These are phyloP conservation scores for Dendroctonus valens DNA, from an alignment of 1,140 invertebrate genomes.

Conservation along the genomic window DNA sequence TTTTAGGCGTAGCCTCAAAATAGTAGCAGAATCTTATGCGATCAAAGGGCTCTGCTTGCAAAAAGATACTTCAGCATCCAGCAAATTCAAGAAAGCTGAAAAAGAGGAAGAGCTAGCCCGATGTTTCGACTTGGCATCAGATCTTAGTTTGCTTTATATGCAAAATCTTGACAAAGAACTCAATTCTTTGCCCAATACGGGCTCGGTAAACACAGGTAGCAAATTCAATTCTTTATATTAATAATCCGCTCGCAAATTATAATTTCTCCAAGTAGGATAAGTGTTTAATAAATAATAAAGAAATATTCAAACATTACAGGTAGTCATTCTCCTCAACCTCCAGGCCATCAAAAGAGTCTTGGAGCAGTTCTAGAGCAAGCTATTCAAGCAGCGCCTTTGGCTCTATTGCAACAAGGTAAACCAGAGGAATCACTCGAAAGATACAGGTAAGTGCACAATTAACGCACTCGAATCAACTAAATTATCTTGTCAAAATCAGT, in stretches of 20 bases:
- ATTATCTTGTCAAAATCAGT: background rate
- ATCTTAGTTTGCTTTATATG: slow-evolving; percentile 87
- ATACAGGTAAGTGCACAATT: slow-evolving; percentile 18
- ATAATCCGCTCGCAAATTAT: no score
- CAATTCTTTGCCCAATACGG: slow-evolving; percentile 54
- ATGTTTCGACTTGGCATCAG: slow-evolving; percentile 81
- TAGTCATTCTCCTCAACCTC: slow-evolving; percentile 64
- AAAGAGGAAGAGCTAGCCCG: slow-evolving; percentile 80
- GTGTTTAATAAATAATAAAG: no score
- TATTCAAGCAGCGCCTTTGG: slow-evolving; percentile 78
- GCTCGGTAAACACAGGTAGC: slow-evolving; percentile 46
- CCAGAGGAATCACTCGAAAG: slow-evolving; percentile 70
- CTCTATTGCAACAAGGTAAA: slow-evolving; percentile 76
- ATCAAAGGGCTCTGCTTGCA: slow-evolving; percentile 89
- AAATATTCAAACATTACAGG: slow-evolving; percentile 44
- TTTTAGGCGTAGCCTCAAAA: slow-evolving; percentile 77
- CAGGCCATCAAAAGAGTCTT: slow-evolving; percentile 59
- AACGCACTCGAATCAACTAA: background rate
- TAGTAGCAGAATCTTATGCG: slow-evolving; percentile 92
- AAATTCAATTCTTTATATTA: no score
- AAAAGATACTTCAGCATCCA: slow-evolving; percentile 69
- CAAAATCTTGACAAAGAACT: slow-evolving; percentile 79
- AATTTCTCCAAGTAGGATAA: no score
- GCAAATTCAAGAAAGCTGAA: slow-evolving; percentile 82
- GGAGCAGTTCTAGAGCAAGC: slow-evolving; percentile 88